A percentile compares a stretch with the other conserved stretches of the same genome.
phyloP scores from a whole-genome alignment of 1,140 invertebrate genomes.

The Pseudomyrmex pallidus region DNA sequence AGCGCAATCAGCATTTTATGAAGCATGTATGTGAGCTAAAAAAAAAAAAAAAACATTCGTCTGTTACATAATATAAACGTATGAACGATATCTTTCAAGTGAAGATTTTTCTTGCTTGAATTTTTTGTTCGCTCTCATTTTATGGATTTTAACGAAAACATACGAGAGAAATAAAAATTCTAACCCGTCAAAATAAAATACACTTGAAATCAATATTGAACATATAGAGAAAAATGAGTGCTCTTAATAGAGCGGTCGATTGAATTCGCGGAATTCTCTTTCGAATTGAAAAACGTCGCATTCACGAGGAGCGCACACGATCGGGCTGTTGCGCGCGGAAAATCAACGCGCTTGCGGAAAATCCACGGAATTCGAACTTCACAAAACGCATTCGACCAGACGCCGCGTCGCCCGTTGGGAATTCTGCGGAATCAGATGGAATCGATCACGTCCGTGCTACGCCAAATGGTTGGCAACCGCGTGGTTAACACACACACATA shows the following conservation, averaged over 20 bases:
- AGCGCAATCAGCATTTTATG: not conserved
- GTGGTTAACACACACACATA: not conserved
- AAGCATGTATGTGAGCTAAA: not conserved
- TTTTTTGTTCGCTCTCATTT: not conserved
- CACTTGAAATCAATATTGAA: not conserved
- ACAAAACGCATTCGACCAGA: conserved; percentile 4
- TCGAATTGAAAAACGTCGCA: not conserved
- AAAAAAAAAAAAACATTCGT: not conserved
- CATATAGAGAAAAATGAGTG: not conserved
- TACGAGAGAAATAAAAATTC: not conserved
- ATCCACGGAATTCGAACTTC: conserved; percentile 12
- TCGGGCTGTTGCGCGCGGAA: not conserved
- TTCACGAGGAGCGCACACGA: not conserved
- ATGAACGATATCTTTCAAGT: not conserved
- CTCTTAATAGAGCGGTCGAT: not conserved
- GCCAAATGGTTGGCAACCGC: not conserved
- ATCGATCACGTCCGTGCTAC: not conserved
- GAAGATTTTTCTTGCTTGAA: too few species aligned
- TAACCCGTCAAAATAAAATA: not conserved
- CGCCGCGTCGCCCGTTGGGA: not conserved
- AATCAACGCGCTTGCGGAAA: conserved; percentile 1
- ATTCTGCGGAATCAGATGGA: conserved; percentile 32
- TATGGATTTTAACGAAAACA: not conserved
- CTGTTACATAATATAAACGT: not conserved
- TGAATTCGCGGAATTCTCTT: not conserved